phyloP scores from a whole-genome alignment of 2,888 invertebrate species.

The Onchidella celtica region DNA sequence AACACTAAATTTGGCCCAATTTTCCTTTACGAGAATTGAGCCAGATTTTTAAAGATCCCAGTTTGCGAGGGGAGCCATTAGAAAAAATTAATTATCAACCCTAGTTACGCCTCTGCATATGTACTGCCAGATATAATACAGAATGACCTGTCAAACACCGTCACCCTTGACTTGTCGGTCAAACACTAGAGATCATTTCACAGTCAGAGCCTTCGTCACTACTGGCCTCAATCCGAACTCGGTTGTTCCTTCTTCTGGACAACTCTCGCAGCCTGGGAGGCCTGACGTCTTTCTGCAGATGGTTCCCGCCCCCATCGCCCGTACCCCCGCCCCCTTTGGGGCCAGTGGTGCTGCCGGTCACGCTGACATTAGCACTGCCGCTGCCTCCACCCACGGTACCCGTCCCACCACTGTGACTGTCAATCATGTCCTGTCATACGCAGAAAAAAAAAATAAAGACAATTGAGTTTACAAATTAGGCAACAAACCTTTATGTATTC shows the following conservation, averaged over 20 bases:
- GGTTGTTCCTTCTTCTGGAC: slow-evolving; percentile 45
- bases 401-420: slow-evolving; percentile 30
- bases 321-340: slow-evolving; percentile 12
- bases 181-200: slow-evolving; percentile 67
- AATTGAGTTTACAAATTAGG: too few relatives aligned
- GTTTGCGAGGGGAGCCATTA: too few relatives aligned
- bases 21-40: too few relatives aligned
- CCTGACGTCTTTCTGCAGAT: slow-evolving; percentile 28
- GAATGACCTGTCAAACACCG: too few relatives aligned
- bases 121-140: too few relatives aligned
- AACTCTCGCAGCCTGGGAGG: slow-evolving; percentile 48
- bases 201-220: slow-evolving; percentile 68
- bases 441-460: neutral
- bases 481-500: too few relatives aligned
- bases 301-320: slow-evolving; percentile 22
- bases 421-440: slow-evolving; percentile 33
- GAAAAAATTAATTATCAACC: too few relatives aligned
- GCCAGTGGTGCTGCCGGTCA: slow-evolving; percentile 27
- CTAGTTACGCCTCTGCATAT: too few relatives aligned
- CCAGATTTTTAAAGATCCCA: too few relatives aligned
- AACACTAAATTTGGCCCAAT: too few relatives aligned
- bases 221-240: slow-evolving; percentile 61
- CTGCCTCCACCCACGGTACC: slow-evolving; percentile 26
- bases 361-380: slow-evolving; percentile 37
- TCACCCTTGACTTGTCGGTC: too few relatives aligned